These are phyloP conservation scores for Petrophora chlorosata DNA, from an alignment of 2,888 invertebrate genomes.

Conservation along the genomic window DNA sequence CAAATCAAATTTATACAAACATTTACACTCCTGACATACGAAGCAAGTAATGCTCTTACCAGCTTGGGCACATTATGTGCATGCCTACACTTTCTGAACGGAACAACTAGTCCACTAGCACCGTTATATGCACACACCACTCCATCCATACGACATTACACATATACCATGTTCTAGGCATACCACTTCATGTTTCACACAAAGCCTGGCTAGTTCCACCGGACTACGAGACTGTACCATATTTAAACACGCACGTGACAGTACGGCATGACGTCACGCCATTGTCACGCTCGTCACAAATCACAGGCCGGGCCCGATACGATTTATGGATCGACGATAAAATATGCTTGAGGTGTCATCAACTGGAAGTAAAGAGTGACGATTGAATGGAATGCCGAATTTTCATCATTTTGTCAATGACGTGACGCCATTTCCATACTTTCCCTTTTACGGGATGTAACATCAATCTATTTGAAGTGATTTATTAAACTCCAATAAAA, in stretches of 20 bases:
- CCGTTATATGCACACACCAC: not conserved
- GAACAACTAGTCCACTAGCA: constrained; percentile 2
- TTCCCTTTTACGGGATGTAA: constrained; percentile 57
- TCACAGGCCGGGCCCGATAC: constrained; percentile 21
- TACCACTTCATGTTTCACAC: constrained; percentile 6
- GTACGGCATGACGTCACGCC: constrained; percentile 57
- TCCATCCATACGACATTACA: not conserved
- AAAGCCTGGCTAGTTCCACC: constrained; percentile 11
- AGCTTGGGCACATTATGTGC: not conserved
- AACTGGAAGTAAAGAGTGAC: constrained; percentile 50
- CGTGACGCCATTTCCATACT: constrained; percentile 61
- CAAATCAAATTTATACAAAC: too few relatives aligned
- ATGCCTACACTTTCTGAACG: not conserved
- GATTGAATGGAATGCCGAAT: constrained; percentile 24
- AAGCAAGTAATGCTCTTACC: not conserved
- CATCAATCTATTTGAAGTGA: constrained; percentile 72
- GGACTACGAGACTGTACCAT: constrained; percentile 14
- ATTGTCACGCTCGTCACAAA: constrained; percentile 51
- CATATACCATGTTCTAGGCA: constrained; percentile 3
- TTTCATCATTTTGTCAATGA: constrained; percentile 38
- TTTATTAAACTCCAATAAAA: constrained; percentile 68
- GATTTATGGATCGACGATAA: constrained; percentile 27
- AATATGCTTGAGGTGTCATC: constrained; percentile 51
- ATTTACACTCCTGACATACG: too few relatives aligned
- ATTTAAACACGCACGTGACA: constrained; percentile 20